Evolutionary conservation across 2,888 invertebrate species (phyloP), one percentile per base, ranked within the genome.

Genomic region (Pemphredon lugubris): DNA sequence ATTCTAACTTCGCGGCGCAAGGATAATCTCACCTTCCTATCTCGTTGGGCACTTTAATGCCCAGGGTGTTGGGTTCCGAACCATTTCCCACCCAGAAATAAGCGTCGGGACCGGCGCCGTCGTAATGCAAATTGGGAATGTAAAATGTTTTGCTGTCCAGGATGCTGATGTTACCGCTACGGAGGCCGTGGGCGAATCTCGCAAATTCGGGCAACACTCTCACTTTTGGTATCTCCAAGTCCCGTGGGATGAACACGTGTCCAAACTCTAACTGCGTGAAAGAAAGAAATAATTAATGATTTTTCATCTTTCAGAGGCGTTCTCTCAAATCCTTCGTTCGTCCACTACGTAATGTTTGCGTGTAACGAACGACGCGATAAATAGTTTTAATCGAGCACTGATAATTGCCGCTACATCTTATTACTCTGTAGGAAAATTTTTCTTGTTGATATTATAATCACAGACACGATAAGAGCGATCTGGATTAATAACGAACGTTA

Each of bases 11-110:
- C n/a, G n/a, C n/a, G 26, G 26, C 7, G 26, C 4, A 26, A 26
- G 26, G 26, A 26, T 26, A 3, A 5, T 26, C 7, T 40, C 79
- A 92, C 92, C 91, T 96, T 60, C 96, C 96, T 90, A 95, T 93
- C 90, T 97, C 97, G 89, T 97, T 97, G 51, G 97, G 96, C 0
- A 97, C 95, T 92, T 97, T 97, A 79, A 94, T 94, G 23, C 97
- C 97, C 90, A 94, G 94, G 14, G 94, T 92, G 83, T 93, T 94
- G 0, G 97, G 96, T 78, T 96, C 95, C 0, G 93, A 91, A 2
- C 97, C 97, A 82, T 94, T 96, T 13, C 97, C 97, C n/a, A 97
- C 97, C 96, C 96, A 97, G 90, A 97, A 97, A 90, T 96, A 97
- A 0, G 97, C 97, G 87, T 97, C 97, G 0, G 97, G 97, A 0